phyloP scores from a whole-genome alignment of 30 jellyfish, hydroid and myxozoan genomes.

The Turritopsis dohrnii region DNA sequence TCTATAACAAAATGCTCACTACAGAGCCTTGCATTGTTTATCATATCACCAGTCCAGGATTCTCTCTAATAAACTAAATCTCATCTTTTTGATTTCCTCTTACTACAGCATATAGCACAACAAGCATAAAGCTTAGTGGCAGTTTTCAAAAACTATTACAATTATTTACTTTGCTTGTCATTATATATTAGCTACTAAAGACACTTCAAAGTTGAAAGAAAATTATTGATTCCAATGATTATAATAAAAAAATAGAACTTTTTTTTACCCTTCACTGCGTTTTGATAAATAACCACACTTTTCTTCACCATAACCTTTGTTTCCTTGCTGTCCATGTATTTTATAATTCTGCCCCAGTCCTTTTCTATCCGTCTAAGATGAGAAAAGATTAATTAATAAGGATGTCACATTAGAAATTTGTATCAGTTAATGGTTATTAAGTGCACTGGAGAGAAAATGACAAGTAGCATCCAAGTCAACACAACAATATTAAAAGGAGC shows the following conservation, averaged over 20 bases:
- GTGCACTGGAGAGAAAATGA: no score
- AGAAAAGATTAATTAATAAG: background rate
- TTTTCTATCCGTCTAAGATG: background rate
- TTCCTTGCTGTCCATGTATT: constrained; percentile 94
- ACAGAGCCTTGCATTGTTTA: background rate
- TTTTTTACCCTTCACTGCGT: constrained; percentile 95
- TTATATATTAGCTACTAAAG: background rate
- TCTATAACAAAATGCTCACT: background rate
- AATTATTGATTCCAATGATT: background rate
- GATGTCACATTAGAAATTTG: no score
- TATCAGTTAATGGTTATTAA: no score
- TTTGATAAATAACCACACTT: constrained; percentile 57
- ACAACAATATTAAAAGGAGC: no score
- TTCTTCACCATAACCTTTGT: constrained; percentile 70
- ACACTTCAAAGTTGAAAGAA: background rate
- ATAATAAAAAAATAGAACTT: background rate
- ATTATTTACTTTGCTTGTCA: background rate
- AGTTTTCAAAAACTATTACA: background rate
- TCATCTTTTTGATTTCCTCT: background rate
- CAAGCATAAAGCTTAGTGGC: background rate
- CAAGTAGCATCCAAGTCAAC: no score
- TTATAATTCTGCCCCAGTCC: constrained; percentile 46
- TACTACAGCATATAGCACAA: background rate
- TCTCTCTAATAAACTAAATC: background rate
- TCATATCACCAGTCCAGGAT: background rate